These are phyloP conservation scores for Reinhardtius hippoglossoides DNA, from an alignment of 2,113 vertebrate species.

Conservation along the genomic window DNA sequence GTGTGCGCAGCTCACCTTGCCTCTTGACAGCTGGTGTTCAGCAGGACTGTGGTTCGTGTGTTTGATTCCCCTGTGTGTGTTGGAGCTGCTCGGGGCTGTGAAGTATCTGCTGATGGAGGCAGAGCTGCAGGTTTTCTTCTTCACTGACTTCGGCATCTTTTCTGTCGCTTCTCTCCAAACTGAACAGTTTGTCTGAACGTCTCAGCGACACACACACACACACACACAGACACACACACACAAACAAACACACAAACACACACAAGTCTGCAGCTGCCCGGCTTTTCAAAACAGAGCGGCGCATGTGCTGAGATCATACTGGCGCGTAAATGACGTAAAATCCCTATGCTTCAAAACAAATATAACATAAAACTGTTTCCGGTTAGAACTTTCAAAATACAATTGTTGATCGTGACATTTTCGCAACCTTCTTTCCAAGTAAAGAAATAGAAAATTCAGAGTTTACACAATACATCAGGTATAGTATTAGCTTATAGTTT, in stretches of 20 bases:
- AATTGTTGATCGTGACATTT: too few relatives aligned
- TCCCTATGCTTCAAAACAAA: not conserved
- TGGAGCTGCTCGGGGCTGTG: constrained; percentile 10
- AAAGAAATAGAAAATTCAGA: too few relatives aligned
- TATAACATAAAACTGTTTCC: not conserved
- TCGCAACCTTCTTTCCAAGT: too few relatives aligned
- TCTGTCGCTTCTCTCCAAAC: too few relatives aligned
- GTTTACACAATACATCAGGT: too few relatives aligned
- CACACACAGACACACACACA: too few relatives aligned
- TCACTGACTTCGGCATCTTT: constrained; percentile 75
- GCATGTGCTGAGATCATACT: constrained; percentile 43
- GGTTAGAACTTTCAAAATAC: not conserved
- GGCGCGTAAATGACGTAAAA: constrained; percentile 49
- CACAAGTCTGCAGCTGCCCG: not conserved
- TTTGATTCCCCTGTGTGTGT: constrained; percentile 36
- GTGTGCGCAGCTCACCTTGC: constrained; percentile 65
- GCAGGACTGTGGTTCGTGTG: not conserved
- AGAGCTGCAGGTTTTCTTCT: constrained; percentile 54
- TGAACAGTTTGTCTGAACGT: too few relatives aligned
- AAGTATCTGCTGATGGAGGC: constrained; percentile 87
- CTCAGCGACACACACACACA: too few relatives aligned
- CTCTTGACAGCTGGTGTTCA: constrained; percentile 16
- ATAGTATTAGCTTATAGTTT: too few relatives aligned
- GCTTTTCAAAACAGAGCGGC: constrained; percentile 59
- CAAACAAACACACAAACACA: too few relatives aligned